Evolutionary conservation across 2,797 vertebrate genomes (phyloP), one percentile per base, ranked within the genome.

Genomic region (Mormyrus proboscirostris): DNA sequence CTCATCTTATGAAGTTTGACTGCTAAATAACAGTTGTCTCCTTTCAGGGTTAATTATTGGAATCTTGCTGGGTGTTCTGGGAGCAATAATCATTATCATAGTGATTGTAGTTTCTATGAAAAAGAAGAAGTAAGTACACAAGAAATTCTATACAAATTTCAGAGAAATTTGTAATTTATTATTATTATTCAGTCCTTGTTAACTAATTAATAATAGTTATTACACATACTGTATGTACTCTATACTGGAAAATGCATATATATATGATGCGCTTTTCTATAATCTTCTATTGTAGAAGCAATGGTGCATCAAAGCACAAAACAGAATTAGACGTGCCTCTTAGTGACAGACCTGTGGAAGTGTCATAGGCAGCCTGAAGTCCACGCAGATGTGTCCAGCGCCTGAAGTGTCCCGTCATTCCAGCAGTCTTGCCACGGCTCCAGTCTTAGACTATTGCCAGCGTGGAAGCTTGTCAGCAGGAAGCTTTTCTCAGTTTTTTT

Each of bases 51-150:
- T 88, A 65, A 65, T 88, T 25, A 47, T 88, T 44, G 86, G 86
- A 47, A 88, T 88, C 59, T 19, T 88, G 16, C 57, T 88, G 41
- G 86, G 86, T 22, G 16, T 62, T 14, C 19, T 88, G 59, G 86
- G 86, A 88, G 57, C n/a, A 62, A 88, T 65, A 65, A 88, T 88
- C 55, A 62, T 88, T 33, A 49, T 88, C 7, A 41, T 47, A 62
- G 86, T 65, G 38, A 16, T 25, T 65, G 57, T 65, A 65, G 6
- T 88, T 38, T 33, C 38, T 62, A 16, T 62, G 86, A 88, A 88
- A 84, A 50, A 84, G 55, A 88, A 88, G 19, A 88, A 65, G 86
- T 88, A 88, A 88, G 86, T 88, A 57, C 25, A 55, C 6, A 50
- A 53, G 50, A 53, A 29, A 29, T 29, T 29, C 10, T 14, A 8